Conservation (phyloP, 2,797 vertebrate genomes). For the Gephyroberyx darwinii region DNA sequence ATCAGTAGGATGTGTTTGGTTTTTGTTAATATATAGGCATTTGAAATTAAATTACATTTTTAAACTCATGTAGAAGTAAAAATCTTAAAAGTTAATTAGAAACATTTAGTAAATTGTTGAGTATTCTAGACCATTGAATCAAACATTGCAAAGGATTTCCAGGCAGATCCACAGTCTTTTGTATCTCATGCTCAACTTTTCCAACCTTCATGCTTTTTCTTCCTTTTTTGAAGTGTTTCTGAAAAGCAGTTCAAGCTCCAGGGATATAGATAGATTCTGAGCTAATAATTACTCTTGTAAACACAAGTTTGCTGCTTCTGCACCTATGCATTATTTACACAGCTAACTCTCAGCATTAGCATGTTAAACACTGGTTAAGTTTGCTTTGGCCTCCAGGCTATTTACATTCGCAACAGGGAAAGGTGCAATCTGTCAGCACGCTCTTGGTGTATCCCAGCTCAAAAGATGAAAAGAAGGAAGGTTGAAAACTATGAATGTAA, state of each 20-base stretch:
- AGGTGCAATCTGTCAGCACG: conserved; percentile 53
- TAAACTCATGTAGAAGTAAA: too few relatives aligned
- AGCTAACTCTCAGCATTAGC: conserved; percentile 60
- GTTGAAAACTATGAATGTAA: conserved; percentile 25
- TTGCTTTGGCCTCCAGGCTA: conserved; percentile 57
- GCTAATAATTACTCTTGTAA: conserved; percentile 74
- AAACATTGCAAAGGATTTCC: background rate
- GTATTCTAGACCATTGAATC: background rate
- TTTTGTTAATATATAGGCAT: background rate
- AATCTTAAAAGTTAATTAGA: too few relatives aligned
- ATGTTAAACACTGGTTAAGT: conserved; percentile 64
- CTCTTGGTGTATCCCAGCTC: conserved; percentile 21
- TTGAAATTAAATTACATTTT: too few relatives aligned
- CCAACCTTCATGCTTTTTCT: conserved; percentile 6
- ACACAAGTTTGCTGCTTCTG: conserved; percentile 62
- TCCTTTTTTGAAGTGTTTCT: conserved; percentile 31
- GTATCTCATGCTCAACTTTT: background rate
- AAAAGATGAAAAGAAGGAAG: conserved; percentile 43
- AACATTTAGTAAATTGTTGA: background rate
- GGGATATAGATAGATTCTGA: conserved; percentile 52
- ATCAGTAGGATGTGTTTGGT: background rate
- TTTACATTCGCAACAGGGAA: conserved; percentile 42
- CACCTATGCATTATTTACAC: conserved; percentile 73
- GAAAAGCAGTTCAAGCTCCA: conserved; percentile 43
- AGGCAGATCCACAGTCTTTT: background rate